These are phyloP conservation scores for Bombus superbus DNA, from an alignment of 1,140 invertebrate genomes.

Conservation along the genomic window DNA sequence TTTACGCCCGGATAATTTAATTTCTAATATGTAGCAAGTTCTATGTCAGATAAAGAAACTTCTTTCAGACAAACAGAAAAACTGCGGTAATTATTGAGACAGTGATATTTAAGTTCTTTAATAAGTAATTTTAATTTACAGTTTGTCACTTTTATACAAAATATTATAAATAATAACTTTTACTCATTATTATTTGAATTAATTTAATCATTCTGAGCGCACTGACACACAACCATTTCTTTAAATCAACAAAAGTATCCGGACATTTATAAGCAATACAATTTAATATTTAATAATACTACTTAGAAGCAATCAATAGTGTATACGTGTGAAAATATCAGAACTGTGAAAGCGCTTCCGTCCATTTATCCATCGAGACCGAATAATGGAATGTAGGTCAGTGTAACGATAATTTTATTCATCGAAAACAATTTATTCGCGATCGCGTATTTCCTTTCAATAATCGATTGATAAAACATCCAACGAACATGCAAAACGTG, in stretches of 20 bases:
- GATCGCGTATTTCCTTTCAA: background rate
- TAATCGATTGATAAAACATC: slow-evolving; percentile 1
- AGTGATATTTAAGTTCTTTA: too few species aligned
- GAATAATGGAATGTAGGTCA: background rate
- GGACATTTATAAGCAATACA: background rate
- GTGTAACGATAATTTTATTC: slow-evolving; percentile 7
- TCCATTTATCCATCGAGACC: background rate
- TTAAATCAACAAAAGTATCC: background rate
- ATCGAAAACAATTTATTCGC: background rate
- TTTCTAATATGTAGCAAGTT: too few species aligned
- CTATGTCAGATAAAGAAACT: too few species aligned
- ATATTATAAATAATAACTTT: too few species aligned
- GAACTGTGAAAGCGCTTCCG: background rate
- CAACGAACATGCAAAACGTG: too few species aligned
- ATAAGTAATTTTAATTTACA: too few species aligned
- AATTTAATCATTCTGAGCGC: background rate
- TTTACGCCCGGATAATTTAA: too few species aligned
- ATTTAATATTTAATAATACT: background rate
- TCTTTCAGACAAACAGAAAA: too few species aligned
- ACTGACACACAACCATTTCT: background rate
- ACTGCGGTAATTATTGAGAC: too few species aligned
- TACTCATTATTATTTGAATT: background rate
- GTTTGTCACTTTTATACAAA: too few species aligned
- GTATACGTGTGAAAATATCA: background rate
- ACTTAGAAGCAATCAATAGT: background rate